Evolutionary conservation across 2,113 vertebrate genomes (phyloP), one percentile per base, ranked within the genome.

Genomic region (Rousettus leschenaultii): DNA sequence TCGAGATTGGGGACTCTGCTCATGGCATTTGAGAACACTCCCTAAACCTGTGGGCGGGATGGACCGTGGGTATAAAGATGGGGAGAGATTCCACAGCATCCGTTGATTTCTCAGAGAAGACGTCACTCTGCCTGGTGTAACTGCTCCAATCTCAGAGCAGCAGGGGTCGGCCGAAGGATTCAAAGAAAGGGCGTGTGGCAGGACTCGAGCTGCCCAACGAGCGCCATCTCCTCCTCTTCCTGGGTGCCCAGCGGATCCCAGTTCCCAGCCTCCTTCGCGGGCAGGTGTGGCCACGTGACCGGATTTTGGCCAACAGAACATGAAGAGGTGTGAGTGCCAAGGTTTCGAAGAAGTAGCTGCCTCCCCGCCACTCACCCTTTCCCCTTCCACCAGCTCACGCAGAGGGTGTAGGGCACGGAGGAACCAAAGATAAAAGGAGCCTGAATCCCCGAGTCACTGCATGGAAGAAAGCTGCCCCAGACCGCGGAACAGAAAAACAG

Each of bases 41-140:
- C 55, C 38, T 59, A 65, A 70, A 53, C n/a, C 3, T 5, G 19
- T 5, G 85, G 53, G n/a, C 38, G 63, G 45, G 45, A 48, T 3
- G 18, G 45, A 33, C 16, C 6, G 8, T 1, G 14, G 22, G 13
- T 15, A 9, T 26, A 24, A 75, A 4, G 7, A 16, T 0, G 22
- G 13, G 43, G 14, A 45, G 43, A 61, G 21, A 11, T 11, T 51
- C 43, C 26, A 9, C 33, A 14, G 53, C 9, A 93, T 38, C 38
- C 12, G 8, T 5, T 13, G 40, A 1, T 77, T 87, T n/a, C 70
- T 75, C 18, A 14, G 30, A 66, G 38, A 63, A 43, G 43, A n/a
- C 16, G 85, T 65, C 35, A 6, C 16, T 48, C 66, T 45, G 21
- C 21, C 40, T 38, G 22, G 55, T 68, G 4, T 24, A 33, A 55